phyloP scores from a whole-genome alignment of 2,113 vertebrate genomes.

The Chunga burmeisteri region DNA sequence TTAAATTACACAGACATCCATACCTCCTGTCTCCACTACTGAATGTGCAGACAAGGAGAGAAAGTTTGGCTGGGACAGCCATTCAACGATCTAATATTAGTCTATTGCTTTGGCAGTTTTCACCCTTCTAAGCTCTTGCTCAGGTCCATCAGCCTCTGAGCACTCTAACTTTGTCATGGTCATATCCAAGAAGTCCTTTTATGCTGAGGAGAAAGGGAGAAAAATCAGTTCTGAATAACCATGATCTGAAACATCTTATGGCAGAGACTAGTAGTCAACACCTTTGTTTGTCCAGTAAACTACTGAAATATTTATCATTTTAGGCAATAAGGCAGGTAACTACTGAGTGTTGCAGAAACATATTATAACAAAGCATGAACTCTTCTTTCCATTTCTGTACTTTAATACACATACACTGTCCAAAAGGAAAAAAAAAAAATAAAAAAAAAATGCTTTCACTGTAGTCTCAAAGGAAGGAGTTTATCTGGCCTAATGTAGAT shows the following conservation, averaged over 20 bases:
- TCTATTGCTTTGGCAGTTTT: neutral
- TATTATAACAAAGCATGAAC: neutral
- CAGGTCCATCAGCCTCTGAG: neutral
- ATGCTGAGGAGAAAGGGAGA: neutral
- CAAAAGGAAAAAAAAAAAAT: neutral
- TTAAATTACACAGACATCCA: neutral
- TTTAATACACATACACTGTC: neutral
- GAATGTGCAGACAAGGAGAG: neutral
- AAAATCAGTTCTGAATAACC: neutral
- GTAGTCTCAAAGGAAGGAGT: neutral
- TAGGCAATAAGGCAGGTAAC: neutral
- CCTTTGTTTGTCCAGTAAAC: neutral
- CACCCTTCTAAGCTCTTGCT: neutral
- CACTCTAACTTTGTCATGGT: neutral
- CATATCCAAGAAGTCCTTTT: neutral
- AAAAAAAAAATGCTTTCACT: neutral
- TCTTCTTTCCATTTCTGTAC: neutral
- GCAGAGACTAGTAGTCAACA: neutral
- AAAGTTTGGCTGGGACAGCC: neutral
- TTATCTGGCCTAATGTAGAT: neutral
- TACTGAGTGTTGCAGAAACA: neutral
- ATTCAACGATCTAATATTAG: neutral
- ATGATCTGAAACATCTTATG: neutral
- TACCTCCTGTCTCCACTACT: neutral
- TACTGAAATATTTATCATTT: neutral